Conservation (phyloP, 2,888 invertebrate species). For the Synanthedon andrenaeformis region DNA sequence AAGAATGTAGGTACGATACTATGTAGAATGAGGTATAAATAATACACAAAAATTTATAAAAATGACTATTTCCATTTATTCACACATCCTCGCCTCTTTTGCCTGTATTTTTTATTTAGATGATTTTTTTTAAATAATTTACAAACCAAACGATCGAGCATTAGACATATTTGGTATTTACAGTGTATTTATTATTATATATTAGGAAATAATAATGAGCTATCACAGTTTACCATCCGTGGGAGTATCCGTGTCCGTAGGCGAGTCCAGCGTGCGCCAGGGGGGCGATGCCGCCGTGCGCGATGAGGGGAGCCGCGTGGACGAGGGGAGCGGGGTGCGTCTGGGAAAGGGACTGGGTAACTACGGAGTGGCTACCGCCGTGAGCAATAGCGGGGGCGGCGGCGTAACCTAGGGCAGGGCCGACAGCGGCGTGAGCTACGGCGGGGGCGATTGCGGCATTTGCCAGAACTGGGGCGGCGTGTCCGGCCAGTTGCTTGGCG, state of each 20-base stretch:
- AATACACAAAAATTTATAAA: slow-evolving; percentile 3
- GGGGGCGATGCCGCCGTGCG: slow-evolving; percentile 18
- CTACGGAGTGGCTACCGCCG: slow-evolving; percentile 30
- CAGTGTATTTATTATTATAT: slow-evolving; percentile 9
- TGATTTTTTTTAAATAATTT: slow-evolving; percentile 42
- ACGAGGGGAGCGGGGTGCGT: slow-evolving; percentile 46
- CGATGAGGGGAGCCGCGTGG: slow-evolving; percentile 25
- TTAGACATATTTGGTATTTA: slow-evolving; percentile 52
- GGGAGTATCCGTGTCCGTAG: slow-evolving; percentile 16
- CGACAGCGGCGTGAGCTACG: slow-evolving; percentile 9
- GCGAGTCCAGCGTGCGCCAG: slow-evolving; percentile 15
- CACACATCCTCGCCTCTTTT: slow-evolving; percentile 61
- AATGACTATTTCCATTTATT: slow-evolving; percentile 48
- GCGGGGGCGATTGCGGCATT: slow-evolving; percentile 15
- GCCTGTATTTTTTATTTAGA: slow-evolving; percentile 25
- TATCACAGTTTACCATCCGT: slow-evolving; percentile 66
- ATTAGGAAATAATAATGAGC: not conserved
- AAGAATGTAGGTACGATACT: too few relatives aligned
- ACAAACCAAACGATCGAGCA: slow-evolving; percentile 57
- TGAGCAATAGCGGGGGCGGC: slow-evolving; percentile 19
- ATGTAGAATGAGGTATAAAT: slow-evolving; percentile 2
- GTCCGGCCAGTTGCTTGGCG: slow-evolving; percentile 54
- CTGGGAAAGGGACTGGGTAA: slow-evolving; percentile 46
- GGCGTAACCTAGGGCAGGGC: slow-evolving; percentile 9
- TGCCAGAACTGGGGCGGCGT: slow-evolving; percentile 14